Conservation (phyloP, 2,797 vertebrate species). For the Chanos chanos region DNA sequence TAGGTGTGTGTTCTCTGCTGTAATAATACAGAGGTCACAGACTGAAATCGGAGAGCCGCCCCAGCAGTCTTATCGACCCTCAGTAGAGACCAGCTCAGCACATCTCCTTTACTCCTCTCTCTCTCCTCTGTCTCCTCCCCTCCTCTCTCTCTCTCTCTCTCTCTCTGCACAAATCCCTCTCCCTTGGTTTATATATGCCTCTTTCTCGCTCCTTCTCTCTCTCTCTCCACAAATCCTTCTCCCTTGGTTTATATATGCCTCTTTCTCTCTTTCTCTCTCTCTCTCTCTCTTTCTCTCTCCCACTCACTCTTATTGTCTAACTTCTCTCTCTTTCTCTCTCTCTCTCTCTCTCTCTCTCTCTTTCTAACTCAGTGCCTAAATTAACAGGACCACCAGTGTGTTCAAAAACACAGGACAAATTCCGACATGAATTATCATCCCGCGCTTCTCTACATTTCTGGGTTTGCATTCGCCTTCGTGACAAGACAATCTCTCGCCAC, state of each 20-base stretch:
- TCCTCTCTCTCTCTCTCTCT: neutral
- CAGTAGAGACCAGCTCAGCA: conserved; percentile 63
- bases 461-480: conserved; percentile 2
- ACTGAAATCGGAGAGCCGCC: conserved; percentile 70
- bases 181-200: neutral
- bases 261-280: neutral
- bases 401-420: neutral
- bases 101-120: conserved; percentile 37
- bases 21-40: conserved; percentile 68
- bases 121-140: neutral
- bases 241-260: conserved; percentile 22
- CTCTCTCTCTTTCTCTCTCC: neutral
- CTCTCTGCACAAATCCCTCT: neutral
- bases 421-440: neutral
- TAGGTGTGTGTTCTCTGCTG: conserved; percentile 17
- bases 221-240: neutral
- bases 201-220: neutral
- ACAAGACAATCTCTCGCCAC: conserved; percentile 18
- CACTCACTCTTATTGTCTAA: conserved; percentile 16
- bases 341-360: neutral
- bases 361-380: neutral
- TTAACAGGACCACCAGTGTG: conserved; percentile 28
- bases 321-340: neutral
- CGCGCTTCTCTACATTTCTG: conserved; percentile 8
- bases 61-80: conserved; percentile 68